phyloP scores from a whole-genome alignment of 2,888 invertebrate genomes.

The Thecophora atra region DNA sequence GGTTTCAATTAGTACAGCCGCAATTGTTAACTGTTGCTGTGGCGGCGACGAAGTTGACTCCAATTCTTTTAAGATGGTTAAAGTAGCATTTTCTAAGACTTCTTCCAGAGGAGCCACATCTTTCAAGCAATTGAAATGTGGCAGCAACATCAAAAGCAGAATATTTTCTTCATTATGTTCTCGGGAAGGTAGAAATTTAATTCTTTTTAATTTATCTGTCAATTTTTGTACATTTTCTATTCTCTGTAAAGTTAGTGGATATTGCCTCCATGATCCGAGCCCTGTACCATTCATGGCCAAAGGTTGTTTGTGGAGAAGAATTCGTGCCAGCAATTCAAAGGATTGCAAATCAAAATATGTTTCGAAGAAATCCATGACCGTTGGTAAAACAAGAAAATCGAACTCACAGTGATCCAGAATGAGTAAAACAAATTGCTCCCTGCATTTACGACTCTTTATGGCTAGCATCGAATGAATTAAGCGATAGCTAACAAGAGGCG shows the following conservation, averaged over 20 bases:
- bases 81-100: conserved; percentile 32
- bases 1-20: conserved; percentile 71
- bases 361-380: conserved; percentile 72
- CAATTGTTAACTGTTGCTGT: conserved; percentile 66
- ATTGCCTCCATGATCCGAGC: conserved; percentile 73
- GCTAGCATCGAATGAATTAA: conserved; percentile 73
- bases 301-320: conserved; percentile 75
- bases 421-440: conserved; percentile 74
- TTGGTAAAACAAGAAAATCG: conserved; percentile 77
- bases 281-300: conserved; percentile 71
- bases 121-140: conserved; percentile 58
- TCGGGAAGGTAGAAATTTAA: conserved; percentile 39
- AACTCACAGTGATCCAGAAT: conserved; percentile 75
- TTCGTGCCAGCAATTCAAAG: conserved; percentile 72
- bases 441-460: conserved; percentile 69
- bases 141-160: conserved; percentile 53
- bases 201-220: conserved; percentile 50
- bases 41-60: conserved; percentile 2
- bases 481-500: conserved; percentile 78
- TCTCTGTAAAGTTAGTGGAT: conserved; percentile 71
- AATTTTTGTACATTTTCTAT: conserved; percentile 52
- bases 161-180: conserved; percentile 61
- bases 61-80: conserved; percentile 36
- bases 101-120: conserved; percentile 45
- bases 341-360: conserved; percentile 69